Evolutionary conservation across 2,888 invertebrate genomes (phyloP).

Genomic region (Adineta ricciae): DNA sequence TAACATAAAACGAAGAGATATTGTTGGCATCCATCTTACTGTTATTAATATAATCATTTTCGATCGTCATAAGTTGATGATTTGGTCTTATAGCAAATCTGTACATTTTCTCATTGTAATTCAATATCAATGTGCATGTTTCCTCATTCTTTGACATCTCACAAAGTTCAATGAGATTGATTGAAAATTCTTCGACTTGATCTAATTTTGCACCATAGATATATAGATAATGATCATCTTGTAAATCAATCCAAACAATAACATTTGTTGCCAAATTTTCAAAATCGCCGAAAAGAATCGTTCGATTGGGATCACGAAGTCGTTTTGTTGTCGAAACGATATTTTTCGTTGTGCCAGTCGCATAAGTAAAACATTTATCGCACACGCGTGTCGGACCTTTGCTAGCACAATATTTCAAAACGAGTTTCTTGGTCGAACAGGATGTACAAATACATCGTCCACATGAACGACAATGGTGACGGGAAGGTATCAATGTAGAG

Average conservation of each 20-base stretch:
- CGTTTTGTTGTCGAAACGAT: too few relatives aligned
- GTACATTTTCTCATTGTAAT: background rate
- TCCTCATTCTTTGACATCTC: background rate
- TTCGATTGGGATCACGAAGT: background rate
- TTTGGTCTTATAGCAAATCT: background rate
- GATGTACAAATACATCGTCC: background rate
- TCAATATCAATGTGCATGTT: background rate
- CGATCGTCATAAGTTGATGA: background rate
- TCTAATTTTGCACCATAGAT: background rate
- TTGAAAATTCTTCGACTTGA: background rate
- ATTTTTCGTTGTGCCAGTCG: background rate
- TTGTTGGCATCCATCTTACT: background rate
- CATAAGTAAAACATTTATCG: background rate
- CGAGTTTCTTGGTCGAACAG: background rate
- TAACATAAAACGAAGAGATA: background rate
- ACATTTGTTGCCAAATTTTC: too few relatives aligned
- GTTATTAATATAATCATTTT: background rate
- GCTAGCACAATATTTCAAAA: background rate
- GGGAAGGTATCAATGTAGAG: background rate
- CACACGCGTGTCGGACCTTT: background rate
- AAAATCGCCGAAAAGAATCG: conserved; percentile 5
- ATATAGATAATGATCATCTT: background rate
- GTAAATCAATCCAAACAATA: background rate
- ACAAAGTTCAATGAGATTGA: background rate
- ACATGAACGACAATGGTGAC: conserved; percentile 3